A percentile compares a stretch with the other conserved stretches of the same genome.
phyloP scores from a whole-genome alignment of 2,113 vertebrate genomes.

The Synodontis membranacea region DNA sequence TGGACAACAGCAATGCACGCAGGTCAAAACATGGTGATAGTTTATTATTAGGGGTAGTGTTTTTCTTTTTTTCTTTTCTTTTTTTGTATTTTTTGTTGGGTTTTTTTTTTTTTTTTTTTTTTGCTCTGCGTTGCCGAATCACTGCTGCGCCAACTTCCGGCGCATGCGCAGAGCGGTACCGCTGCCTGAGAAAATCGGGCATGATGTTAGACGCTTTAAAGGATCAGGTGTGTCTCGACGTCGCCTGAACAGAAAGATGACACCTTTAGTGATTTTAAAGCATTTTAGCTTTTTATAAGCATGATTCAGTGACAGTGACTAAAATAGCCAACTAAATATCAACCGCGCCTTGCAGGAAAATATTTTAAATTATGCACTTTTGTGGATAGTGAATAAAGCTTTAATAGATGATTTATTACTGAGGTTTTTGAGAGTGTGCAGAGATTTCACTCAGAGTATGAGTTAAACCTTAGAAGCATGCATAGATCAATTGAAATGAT shows the following conservation, averaged over 20 bases:
- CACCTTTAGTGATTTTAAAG: not conserved
- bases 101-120: slow-evolving; percentile 47
- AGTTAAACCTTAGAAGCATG: not conserved
- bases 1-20: slow-evolving; percentile 67
- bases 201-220: slow-evolving; percentile 35
- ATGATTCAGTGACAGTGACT: not conserved
- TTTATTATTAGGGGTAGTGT: slow-evolving; percentile 63
- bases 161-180: slow-evolving; percentile 69
- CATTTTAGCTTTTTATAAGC: not conserved
- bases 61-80: slow-evolving; percentile 18
- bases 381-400: not conserved
- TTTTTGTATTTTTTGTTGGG: too few species aligned
- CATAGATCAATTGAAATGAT: not conserved
- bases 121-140: slow-evolving; percentile 76
- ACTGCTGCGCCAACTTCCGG: slow-evolving; percentile 79
- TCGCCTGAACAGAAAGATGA: slow-evolving; percentile 41
- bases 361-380: not conserved
- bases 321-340: too few species aligned
- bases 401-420: not conserved
- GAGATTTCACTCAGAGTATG: not conserved
- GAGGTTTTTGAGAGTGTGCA: not conserved
- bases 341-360: not conserved
- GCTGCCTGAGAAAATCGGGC: slow-evolving; percentile 47
- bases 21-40: slow-evolving; percentile 72
- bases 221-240: slow-evolving; percentile 38